Base-by-base conservation (phyloP, 2,113 vertebrate genomes). In the Salvator merianae region DNA sequence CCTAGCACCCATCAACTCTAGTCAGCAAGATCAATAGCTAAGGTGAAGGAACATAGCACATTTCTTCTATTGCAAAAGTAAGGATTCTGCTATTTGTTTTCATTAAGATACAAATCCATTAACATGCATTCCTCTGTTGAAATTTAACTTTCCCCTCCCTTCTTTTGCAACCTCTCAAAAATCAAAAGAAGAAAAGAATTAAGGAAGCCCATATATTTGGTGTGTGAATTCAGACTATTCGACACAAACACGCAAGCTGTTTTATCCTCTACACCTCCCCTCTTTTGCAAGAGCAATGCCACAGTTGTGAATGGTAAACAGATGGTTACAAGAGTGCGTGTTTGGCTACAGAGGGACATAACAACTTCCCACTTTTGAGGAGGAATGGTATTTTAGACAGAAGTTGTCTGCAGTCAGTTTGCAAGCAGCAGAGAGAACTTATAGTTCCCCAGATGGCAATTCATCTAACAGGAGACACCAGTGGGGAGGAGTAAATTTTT, bases 391-490 rank as follows among this genome's bases (percentile, higher is more conserved):
- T 65, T 12, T 62, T 77, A 22, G 59, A 85, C 65, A 85, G 82
- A 91, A 91, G 86, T 79, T 90, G 85, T 81, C 83, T 88, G 84
- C 88, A 85, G 89, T 88, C 14, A 86, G 70, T 91, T 75, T 90
- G n/a, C 70, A 74, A 90, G 82, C 81, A 86, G 84, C 90, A 88
- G 93, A 93, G 22, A 91, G 78, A 92, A 93, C n/a, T 90, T 91
- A 88, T n/a, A 79, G 1, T 77, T 86, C 76, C 87, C 84, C 72
- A 79, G 91, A 71, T 86, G 90, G 75, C 83, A 79, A 85, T 90
- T 65, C 81, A 88, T 91, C 72, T 50, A 47, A 40, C 63, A 55
- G 78, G 38, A 36, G 55, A 78, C 26, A 71, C 68, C 50, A 34
- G 38, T 43, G 53, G 74, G 36, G 63, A 84, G 78, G 55, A 78